phyloP scores from a whole-genome alignment of 2,888 invertebrate genomes.

The Adela reaumurella region DNA sequence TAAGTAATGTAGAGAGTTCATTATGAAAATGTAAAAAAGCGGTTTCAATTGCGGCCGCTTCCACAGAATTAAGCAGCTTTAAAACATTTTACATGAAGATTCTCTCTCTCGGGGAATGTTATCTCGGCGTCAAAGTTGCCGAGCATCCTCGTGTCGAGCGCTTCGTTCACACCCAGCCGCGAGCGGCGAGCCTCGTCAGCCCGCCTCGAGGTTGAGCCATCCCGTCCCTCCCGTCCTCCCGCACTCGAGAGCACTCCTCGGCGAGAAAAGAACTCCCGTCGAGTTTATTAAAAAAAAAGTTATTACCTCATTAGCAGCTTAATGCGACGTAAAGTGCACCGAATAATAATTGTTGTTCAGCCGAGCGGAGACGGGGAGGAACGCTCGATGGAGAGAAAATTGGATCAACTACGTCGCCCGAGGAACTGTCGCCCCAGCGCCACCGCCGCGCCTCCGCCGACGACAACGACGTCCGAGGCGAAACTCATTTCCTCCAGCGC shows the following conservation, averaged over 20 bases:
- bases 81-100: neutral
- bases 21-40: neutral
- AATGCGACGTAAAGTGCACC: neutral
- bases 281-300: neutral
- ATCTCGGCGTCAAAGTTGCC: neutral
- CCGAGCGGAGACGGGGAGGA: neutral
- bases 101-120: neutral
- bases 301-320: neutral
- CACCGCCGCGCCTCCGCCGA: neutral
- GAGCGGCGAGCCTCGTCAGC: no score
- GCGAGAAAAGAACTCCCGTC: neutral
- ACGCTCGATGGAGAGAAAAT: neutral
- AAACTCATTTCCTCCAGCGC: neutral
- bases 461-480: no score
- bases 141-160: neutral
- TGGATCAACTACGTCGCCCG: neutral
- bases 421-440: neutral
- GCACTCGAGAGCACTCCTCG: neutral
- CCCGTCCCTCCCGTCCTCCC: neutral
- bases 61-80: neutral
- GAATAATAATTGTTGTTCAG: neutral
- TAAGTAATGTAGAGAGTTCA: neutral
- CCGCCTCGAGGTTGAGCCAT: no score
- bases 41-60: neutral
- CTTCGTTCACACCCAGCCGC: neutral